Conservation (phyloP, 1,140 invertebrate genomes). For the Hermatobates lingyangjiaoensis region DNA sequence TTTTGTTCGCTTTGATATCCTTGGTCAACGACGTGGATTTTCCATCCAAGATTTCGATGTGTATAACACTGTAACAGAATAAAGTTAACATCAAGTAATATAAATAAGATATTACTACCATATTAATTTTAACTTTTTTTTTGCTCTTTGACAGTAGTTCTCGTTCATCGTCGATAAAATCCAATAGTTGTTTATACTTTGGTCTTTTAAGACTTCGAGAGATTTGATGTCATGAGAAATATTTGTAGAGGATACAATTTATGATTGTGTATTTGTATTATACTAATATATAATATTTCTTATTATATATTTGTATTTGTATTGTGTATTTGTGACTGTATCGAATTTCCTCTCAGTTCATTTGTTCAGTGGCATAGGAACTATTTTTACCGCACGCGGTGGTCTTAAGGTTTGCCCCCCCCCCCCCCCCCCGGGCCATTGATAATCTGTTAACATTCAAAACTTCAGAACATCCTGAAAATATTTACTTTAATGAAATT, state of each 20-base stretch:
- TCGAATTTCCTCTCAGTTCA: too few species aligned
- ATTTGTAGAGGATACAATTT: not conserved
- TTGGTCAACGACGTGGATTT: conserved; percentile 65
- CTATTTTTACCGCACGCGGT: too few species aligned
- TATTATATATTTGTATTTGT: too few species aligned
- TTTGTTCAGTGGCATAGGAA: too few species aligned
- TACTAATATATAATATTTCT: too few species aligned
- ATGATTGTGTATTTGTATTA: too few species aligned
- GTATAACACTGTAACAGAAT: conserved; percentile 58
- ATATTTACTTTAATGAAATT: too few species aligned
- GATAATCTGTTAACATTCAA: too few species aligned
- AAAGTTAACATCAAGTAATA: not conserved
- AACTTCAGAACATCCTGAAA: too few species aligned
- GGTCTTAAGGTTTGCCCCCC: too few species aligned
- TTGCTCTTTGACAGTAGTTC: not conserved
- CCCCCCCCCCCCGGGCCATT: too few species aligned
- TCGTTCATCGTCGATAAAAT: not conserved
- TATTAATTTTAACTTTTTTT: not conserved
- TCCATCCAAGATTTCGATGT: conserved; percentile 82
- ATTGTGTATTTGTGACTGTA: too few species aligned
- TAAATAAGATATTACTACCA: not conserved
- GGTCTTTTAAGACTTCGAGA: not conserved
- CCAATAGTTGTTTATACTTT: not conserved
- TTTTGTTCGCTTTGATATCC: conserved; percentile 2
- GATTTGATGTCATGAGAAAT: not conserved